Evolutionary conservation across 2,113 vertebrate genomes (phyloP).

Genomic region (Colius striatus): DNA sequence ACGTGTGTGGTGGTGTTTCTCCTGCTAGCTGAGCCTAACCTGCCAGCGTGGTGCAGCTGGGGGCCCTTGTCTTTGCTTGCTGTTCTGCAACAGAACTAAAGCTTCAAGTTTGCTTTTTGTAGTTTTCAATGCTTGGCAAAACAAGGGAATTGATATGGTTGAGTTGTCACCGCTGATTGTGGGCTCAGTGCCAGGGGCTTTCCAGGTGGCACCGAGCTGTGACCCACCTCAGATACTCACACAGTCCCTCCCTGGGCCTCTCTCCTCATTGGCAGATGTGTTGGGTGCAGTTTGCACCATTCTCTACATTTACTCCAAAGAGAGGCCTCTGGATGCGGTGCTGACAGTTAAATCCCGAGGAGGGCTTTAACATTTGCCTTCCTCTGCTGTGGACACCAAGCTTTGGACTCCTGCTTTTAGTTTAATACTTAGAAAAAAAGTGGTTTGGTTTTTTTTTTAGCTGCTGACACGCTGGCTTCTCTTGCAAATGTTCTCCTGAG

Average conservation of each 20-base stretch:
- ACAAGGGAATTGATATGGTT: not conserved
- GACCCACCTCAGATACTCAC: not conserved
- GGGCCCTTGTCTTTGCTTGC: not conserved
- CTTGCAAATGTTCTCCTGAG: not conserved
- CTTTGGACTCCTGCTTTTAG: not conserved
- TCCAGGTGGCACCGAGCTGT: not conserved
- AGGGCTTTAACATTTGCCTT: not conserved
- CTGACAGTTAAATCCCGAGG: not conserved
- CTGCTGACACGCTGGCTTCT: not conserved
- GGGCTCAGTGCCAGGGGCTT: not conserved
- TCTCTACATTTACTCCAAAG: not conserved
- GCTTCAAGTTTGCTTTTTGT: no score
- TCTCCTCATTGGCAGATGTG: accelerated
- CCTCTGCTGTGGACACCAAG: not conserved
- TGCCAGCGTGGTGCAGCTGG: not conserved
- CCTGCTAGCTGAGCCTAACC: not conserved
- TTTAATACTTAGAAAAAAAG: not conserved
- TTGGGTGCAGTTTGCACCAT: not conserved
- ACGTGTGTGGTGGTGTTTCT: not conserved
- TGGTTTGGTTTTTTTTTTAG: not conserved
- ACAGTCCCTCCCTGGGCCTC: not conserved
- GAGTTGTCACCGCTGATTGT: not conserved
- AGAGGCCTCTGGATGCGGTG: not conserved
- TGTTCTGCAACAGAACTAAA: not conserved
- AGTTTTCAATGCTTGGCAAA: not conserved